Evolutionary conservation across 2,113 vertebrate species (phyloP).

Genomic region (Megaleporinus macrocephalus): DNA sequence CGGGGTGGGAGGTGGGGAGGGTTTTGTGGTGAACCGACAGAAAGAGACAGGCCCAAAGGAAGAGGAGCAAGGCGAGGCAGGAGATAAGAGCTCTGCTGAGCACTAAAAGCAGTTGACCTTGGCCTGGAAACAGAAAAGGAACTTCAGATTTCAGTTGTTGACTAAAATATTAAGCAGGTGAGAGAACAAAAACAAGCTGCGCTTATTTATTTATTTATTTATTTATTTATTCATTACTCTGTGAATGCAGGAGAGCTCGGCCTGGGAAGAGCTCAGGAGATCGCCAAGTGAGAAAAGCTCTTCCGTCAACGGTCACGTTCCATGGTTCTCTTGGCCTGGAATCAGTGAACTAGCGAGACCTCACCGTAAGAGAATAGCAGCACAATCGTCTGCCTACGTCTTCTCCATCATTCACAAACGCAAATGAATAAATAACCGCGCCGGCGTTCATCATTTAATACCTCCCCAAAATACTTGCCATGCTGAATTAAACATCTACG

Average conservation of each 20-base stretch:
- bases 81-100: not conserved
- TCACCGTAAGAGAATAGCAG: too few relatives aligned
- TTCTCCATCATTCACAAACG: not conserved
- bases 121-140: slow-evolving; percentile 20
- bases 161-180: slow-evolving; percentile 9
- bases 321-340: not conserved
- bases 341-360: not conserved
- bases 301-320: too few relatives aligned
- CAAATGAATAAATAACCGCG: not conserved
- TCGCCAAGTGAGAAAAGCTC: not conserved
- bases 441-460: not conserved
- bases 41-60: not conserved
- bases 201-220: not conserved
- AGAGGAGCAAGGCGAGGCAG: not conserved
- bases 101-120: slow-evolving; percentile 4
- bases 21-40: not conserved
- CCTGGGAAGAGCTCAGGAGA: not conserved
- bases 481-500: not conserved
- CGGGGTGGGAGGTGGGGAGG: too few relatives aligned
- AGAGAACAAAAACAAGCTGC: not conserved
- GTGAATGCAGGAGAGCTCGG: not conserved
- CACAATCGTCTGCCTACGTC: not conserved
- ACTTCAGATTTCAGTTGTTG: slow-evolving; percentile 21
- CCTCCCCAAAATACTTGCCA: not conserved
- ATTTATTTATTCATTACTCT: not conserved